Conservation (phyloP, 2,797 vertebrate genomes). For the Cryptoblepharus egeriae region DNA sequence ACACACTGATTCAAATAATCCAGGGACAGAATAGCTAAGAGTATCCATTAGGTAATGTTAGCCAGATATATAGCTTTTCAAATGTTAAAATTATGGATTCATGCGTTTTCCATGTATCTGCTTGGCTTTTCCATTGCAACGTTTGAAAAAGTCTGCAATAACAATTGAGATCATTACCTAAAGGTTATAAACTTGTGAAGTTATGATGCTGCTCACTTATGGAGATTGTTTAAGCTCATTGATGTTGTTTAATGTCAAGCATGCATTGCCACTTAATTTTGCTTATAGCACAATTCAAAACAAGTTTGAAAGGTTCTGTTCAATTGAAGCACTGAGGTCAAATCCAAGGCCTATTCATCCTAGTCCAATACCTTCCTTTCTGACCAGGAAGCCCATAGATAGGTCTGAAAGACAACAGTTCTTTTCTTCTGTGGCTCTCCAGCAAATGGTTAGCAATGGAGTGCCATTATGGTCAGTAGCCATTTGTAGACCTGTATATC, state of each 20-base stretch:
- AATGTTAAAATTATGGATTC: conserved; percentile 69
- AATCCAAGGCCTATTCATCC: too few species aligned
- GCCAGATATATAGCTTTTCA: conserved; percentile 66
- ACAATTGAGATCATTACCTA: conserved; percentile 60
- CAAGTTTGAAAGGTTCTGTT: neutral
- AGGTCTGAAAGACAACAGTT: too few species aligned
- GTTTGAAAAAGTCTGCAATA: conserved; percentile 56
- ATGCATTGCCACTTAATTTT: conserved; percentile 4
- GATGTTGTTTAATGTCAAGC: conserved; percentile 52
- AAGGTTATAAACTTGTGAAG: conserved; percentile 33
- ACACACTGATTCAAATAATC: conserved; percentile 67
- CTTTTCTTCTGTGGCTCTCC: too few species aligned
- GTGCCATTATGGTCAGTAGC: too few species aligned
- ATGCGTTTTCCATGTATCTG: conserved; percentile 68
- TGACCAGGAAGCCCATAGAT: too few species aligned
- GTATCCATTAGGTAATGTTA: conserved; percentile 62
- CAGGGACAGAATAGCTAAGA: conserved; percentile 62
- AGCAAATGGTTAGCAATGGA: too few species aligned
- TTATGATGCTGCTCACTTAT: conserved; percentile 44
- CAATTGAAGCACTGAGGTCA: neutral
- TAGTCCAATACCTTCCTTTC: too few species aligned
- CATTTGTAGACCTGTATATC: too few species aligned
- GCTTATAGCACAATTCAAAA: neutral
- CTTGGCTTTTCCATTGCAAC: conserved; percentile 41
- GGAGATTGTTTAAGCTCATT: too few species aligned